Conservation (phyloP, 1,140 invertebrate genomes). For the Hestina assimilis region DNA sequence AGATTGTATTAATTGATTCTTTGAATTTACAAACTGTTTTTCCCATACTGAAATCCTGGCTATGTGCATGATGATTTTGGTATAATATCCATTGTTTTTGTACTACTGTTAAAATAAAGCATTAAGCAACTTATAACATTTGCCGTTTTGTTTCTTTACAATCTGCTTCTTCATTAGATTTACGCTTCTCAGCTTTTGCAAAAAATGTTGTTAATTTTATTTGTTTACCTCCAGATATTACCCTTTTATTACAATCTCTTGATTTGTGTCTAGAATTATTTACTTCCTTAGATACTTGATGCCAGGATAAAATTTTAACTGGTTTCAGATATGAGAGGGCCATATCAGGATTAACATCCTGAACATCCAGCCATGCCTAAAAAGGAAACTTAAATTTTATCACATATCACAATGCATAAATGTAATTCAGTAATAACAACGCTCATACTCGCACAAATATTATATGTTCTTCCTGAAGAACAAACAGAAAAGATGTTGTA, state of each 20-base stretch:
- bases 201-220: constrained; percentile 65
- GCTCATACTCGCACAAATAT: too few species aligned
- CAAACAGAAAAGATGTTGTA: too few species aligned
- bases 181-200: constrained; percentile 46
- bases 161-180: constrained; percentile 29
- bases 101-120: not conserved
- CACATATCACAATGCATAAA: not conserved
- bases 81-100: too few species aligned
- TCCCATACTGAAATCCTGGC: too few species aligned
- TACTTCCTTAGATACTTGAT: constrained; percentile 85
- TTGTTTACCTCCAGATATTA: constrained; percentile 44
- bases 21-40: too few species aligned
- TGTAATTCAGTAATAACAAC: too few species aligned
- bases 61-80: too few species aligned
- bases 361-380: constrained; percentile 85
- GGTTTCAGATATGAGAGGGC: constrained; percentile 79
- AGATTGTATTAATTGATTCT: too few species aligned
- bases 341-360: constrained; percentile 77
- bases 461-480: too few species aligned
- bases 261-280: constrained; percentile 87
- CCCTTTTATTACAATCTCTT: constrained; percentile 82
- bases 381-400: constrained; percentile 24
- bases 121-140: not conserved
- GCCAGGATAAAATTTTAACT: constrained; percentile 79
- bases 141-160: constrained; percentile 24